These are phyloP conservation scores for Prorops nasuta DNA, from an alignment of 1,140 invertebrate genomes.

Conservation along the genomic window DNA sequence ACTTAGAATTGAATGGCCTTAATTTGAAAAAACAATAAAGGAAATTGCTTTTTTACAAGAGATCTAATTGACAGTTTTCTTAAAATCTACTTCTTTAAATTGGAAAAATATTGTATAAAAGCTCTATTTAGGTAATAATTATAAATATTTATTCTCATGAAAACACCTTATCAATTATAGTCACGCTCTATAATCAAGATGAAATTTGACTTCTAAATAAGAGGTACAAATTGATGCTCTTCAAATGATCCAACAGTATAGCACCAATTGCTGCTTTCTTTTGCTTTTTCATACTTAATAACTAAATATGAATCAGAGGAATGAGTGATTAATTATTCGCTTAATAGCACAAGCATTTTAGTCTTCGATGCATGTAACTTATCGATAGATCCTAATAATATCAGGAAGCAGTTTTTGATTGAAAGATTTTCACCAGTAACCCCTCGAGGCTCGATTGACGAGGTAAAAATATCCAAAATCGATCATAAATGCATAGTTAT, in stretches of 20 bases:
- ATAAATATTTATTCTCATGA: constrained; percentile 3
- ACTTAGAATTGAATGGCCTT: too few relatives aligned
- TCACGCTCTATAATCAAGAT: constrained; percentile 4
- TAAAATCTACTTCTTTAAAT: constrained; percentile 27
- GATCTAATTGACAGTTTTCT: constrained; percentile 32
- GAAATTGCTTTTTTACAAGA: too few relatives aligned
- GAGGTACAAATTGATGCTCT: constrained; percentile 1
- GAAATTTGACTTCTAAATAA: constrained; percentile 13
- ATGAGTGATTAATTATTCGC: not conserved
- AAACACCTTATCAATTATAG: constrained; percentile 2
- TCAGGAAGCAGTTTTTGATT: too few relatives aligned
- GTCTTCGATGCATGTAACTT: too few relatives aligned
- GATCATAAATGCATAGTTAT: too few relatives aligned
- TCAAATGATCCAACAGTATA: not conserved
- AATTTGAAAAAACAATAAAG: too few relatives aligned
- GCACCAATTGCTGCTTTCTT: not conserved
- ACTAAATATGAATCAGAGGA: not conserved
- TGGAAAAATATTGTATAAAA: constrained; percentile 33
- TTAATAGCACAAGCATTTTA: not conserved
- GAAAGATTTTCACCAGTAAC: too few relatives aligned
- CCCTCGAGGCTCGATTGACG: too few relatives aligned
- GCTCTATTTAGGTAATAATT: constrained; percentile 6
- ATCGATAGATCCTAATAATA: too few relatives aligned
- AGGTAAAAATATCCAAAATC: too few relatives aligned
- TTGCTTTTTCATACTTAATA: not conserved